Base-by-base conservation (phyloP, 2,888 invertebrate species). In the Meteorus cinctellus region DNA sequence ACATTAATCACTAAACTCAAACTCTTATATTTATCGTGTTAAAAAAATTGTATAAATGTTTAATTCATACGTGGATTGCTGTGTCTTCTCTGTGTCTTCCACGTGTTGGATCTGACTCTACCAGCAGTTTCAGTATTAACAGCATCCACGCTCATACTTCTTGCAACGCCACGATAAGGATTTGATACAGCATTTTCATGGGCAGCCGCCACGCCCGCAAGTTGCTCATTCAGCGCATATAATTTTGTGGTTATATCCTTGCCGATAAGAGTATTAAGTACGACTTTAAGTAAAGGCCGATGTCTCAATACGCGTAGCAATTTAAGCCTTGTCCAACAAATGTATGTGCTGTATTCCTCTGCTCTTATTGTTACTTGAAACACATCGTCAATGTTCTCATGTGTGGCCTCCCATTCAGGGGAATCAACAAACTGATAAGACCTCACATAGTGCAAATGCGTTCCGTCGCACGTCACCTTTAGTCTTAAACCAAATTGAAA, bases 341-440 rank as follows among this genome's bases (percentile, higher is more conserved):
- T 91, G 86, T 95, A 94, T 83, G 94, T 92, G 90, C 94, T 93
- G 82, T 94, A 93, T 87, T 96, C 96, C 86, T 94, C 94, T 14
- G 96, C 96, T 67, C 94, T 92, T 76, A 87, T 88, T 80, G 85
- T 86, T 89, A 94, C 94, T 93, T 96, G 95, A 89, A 95, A 95
- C 88, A 95, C 93, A 85, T 95, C 94, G 84, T 95, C 94, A 70
- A 94, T 94, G 86, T 94, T 94, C 85, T 94, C 94, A 84, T 94
- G 93, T 87, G 94, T 94, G 72, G 95, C 94, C 84, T 96, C 96
- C 95, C 96, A 96, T 90, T 96, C 96, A 0, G 96, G 96, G n/a
- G 96, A 96, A 90, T 96, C 96, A 78, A 96, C 93, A 89, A 96
- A 96, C 90, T 96, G 96, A 88, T 95, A 95, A 78, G 94, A 92